Conservation (phyloP, 1,140 invertebrate species). For the Mycetomoellerius zeteki region DNA sequence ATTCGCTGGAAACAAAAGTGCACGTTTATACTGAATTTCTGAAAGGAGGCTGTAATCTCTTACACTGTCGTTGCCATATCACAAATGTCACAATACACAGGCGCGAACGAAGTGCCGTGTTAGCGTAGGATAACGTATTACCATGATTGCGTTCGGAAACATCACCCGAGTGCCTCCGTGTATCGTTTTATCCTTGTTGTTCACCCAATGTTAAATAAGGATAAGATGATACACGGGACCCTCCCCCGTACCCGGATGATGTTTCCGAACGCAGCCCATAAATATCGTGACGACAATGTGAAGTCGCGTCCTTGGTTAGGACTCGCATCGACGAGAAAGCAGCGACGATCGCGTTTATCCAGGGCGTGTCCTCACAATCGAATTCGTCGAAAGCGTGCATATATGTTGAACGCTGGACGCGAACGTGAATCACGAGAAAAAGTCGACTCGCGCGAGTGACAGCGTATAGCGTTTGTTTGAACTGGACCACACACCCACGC, state of each 20-base stretch:
- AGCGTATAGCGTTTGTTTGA: conserved; percentile 19
- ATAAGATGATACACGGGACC: too few species aligned
- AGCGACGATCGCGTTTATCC: neutral
- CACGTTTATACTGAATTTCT: neutral
- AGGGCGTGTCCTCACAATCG: conserved; percentile 6
- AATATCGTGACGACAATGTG: conserved; percentile 31
- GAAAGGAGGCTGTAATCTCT: neutral
- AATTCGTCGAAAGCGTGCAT: neutral
- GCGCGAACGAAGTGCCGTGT: neutral
- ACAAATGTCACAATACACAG: neutral
- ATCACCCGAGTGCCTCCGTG: too few species aligned
- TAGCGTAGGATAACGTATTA: conserved; percentile 24
- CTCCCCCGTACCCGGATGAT: too few species aligned
- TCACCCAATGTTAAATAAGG: too few species aligned
- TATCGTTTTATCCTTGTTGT: too few species aligned
- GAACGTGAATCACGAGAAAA: conserved; percentile 23
- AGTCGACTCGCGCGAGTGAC: neutral
- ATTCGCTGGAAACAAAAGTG: neutral
- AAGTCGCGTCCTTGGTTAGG: conserved; percentile 18
- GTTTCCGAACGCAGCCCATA: too few species aligned
- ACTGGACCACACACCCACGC: conserved; percentile 3
- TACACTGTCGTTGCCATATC: neutral
- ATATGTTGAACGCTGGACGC: neutral
- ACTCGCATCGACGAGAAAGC: conserved; percentile 31
- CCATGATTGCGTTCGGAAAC: too few species aligned